Evolutionary conservation across 2,113 vertebrate species (phyloP).

Genomic region (Vidua chalybeata): DNA sequence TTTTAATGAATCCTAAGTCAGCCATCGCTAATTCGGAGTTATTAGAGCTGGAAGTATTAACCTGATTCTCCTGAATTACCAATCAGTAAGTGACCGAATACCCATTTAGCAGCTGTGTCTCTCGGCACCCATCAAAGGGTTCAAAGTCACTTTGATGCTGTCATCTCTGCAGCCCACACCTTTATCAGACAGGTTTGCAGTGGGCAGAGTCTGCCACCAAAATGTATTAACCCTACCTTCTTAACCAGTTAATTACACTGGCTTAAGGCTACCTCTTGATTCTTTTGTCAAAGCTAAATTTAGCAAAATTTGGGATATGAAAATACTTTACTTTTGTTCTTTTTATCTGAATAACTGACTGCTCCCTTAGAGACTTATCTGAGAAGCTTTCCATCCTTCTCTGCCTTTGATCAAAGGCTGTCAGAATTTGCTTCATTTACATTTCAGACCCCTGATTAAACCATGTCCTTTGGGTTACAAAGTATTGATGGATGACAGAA

Average conservation of each 20-base stretch:
- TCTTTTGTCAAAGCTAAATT: conserved; percentile 40
- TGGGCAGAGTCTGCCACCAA: neutral
- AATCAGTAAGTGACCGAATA: conserved; percentile 47
- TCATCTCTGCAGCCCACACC: neutral
- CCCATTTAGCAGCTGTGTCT: conserved; percentile 14
- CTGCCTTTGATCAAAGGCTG: conserved; percentile 62
- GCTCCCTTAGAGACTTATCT: conserved; percentile 49
- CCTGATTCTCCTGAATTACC: conserved; percentile 36
- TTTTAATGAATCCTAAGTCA: conserved; percentile 58
- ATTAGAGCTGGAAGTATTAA: conserved; percentile 48
- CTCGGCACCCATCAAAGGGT: conserved; percentile 11
- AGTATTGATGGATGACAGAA: conserved; percentile 56
- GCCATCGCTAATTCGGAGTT: conserved; percentile 17
- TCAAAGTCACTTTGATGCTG: conserved; percentile 50
- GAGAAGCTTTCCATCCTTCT: conserved; percentile 39
- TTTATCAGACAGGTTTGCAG: conserved; percentile 19
- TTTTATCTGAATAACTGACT: conserved; percentile 57
- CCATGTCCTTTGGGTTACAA: conserved; percentile 42
- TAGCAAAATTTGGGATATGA: conserved; percentile 22
- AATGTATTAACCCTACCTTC: neutral
- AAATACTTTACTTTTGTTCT: conserved; percentile 57
- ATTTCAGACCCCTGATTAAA: conserved; percentile 65
- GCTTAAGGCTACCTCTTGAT: conserved; percentile 16
- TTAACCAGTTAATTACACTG: conserved; percentile 30
- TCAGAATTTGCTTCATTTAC: conserved; percentile 68